Base-by-base conservation (phyloP, 92 coral and sea anemone species). In the Porites divaricata region DNA sequence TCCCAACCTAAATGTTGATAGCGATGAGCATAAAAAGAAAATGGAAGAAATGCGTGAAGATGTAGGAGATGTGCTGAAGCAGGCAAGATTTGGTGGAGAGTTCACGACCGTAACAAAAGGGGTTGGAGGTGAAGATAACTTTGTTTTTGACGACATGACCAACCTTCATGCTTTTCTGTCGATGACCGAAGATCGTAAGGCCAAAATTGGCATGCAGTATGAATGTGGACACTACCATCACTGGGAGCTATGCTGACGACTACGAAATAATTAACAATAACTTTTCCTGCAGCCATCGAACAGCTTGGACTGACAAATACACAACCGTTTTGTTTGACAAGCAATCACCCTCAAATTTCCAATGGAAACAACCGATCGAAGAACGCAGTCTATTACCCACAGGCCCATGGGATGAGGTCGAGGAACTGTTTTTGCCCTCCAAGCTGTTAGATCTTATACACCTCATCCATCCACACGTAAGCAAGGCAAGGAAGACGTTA, bases 251-350 rank as follows among this genome's bases (percentile, higher is more conserved):
- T 65, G 26, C 83, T 15, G 77, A 73, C 8, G 87, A 75, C 64
- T 87, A 81, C 8, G 64, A 64, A n/a, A 81, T 73, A 0, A n/a
- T 81, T 13, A 87, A 80, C 65, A 87, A 87, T 74, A 79, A 9
- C 13, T 67, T 8, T 59, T 26, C 70, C 63, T 63, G 49, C 1
- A 22, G 23, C 41, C 74, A 45, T 69, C 41, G 85, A 78, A 80
- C 81, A 54, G 85, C 90, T 35, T 87, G 90, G 90, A 74, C 67
- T 19, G 87, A 87, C 74, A 87, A 87, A 25, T 80, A 87, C 75
- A 80, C 87, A 24, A 74, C 90, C 22, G 87, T 87, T 59, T 17
- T 87, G 24, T 87, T 72, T 28, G 65, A 81, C 23, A 77, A 79
- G 48, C 35, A 68, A 62, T 28, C 87, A 6, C 23, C 56, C 35